A percentile compares a stretch with the other conserved stretches of the same genome.
Evolutionary conservation across 2,797 vertebrate genomes (phyloP).

Genomic region (Sarcoramphus papa): DNA sequence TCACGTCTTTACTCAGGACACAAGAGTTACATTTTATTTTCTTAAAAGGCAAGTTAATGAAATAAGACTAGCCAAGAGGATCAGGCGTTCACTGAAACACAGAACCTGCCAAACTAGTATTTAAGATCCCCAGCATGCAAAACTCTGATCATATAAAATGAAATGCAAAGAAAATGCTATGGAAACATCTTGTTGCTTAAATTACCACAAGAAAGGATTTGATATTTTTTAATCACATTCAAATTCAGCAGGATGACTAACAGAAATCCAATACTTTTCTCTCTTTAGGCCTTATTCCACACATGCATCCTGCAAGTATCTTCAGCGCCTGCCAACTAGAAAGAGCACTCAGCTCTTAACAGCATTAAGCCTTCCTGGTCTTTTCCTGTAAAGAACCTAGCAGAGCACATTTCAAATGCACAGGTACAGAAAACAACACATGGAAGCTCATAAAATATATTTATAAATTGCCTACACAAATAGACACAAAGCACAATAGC

Average conservation of each 20-base stretch:
- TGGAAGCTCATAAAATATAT: background rate
- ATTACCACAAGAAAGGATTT: constrained; percentile 32
- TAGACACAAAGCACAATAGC: background rate
- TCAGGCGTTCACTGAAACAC: background rate
- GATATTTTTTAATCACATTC: background rate
- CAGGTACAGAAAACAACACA: background rate
- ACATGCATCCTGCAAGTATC: background rate
- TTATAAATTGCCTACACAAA: background rate
- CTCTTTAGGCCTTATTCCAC: background rate
- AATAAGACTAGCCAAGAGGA: background rate
- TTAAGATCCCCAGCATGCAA: constrained; percentile 12
- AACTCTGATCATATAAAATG: background rate
- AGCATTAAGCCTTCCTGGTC: background rate
- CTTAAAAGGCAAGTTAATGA: constrained; percentile 7
- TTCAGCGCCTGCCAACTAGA: background rate
- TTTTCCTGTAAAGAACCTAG: background rate
- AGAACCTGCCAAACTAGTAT: constrained; percentile 28
- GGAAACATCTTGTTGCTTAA: constrained; percentile 24
- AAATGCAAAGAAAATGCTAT: constrained; percentile 45
- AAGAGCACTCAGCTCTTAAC: background rate
- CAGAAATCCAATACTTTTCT: background rate
- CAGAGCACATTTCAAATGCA: background rate
- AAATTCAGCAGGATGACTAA: constrained; percentile 5
- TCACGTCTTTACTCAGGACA: background rate
- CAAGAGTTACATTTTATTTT: background rate